Conservation (phyloP, 2,888 invertebrate genomes). For the Sialis lutaria region DNA sequence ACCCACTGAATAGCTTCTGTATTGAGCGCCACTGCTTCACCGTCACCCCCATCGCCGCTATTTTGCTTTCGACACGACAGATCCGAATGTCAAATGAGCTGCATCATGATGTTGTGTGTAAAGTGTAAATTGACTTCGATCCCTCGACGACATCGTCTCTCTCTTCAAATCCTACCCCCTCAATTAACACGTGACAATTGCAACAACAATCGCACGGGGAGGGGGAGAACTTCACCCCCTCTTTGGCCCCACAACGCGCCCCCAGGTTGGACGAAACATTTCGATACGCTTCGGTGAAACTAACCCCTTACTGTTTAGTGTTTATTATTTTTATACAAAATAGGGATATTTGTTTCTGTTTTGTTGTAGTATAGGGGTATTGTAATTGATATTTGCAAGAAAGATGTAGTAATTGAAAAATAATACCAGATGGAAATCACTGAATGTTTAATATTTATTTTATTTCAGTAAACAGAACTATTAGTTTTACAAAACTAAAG, state of each 20-base stretch:
- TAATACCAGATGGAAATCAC: too few relatives aligned
- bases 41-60: background rate
- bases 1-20: too few relatives aligned
- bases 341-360: too few relatives aligned
- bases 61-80: background rate
- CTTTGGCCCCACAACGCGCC: background rate
- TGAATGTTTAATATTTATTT: too few relatives aligned
- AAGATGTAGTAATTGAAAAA: too few relatives aligned
- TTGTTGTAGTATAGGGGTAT: too few relatives aligned
- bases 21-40: too few relatives aligned
- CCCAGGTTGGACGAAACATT: background rate
- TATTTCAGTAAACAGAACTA: too few relatives aligned
- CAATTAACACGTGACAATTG: conserved; percentile 18
- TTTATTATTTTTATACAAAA: too few relatives aligned
- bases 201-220: background rate
- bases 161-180: conserved; percentile 24
- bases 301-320: too few relatives aligned
- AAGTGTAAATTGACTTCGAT: conserved; percentile 46
- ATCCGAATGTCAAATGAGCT: conserved; percentile 36
- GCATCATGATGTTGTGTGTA: conserved; percentile 36
- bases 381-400: too few relatives aligned
- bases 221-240: background rate
- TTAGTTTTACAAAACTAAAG: too few relatives aligned
- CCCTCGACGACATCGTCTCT: conserved; percentile 20
- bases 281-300: background rate